Conservation (phyloP, 2,797 vertebrate species). For the Microchirus variegatus region DNA sequence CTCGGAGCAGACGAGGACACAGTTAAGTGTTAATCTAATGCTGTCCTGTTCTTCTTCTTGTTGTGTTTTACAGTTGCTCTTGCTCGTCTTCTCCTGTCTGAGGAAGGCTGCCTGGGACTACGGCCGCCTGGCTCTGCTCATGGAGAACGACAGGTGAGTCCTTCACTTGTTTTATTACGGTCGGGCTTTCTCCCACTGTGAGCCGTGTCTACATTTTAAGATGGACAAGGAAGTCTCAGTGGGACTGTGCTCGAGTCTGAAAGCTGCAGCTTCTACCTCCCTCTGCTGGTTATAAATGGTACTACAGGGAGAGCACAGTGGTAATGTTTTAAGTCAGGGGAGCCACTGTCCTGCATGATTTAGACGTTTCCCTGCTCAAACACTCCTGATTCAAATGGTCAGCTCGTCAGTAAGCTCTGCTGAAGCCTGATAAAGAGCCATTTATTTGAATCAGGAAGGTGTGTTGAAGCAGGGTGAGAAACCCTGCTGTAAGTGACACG, state of each 20-base stretch:
- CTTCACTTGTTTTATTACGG: constrained; percentile 2
- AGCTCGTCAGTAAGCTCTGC: no score
- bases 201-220: constrained; percentile 44
- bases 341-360: no score
- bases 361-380: no score
- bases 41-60: constrained; percentile 8
- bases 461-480: no score
- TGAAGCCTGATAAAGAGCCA: no score
- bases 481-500: no score
- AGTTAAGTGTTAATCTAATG: background rate
- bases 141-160: constrained; percentile 92
- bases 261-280: constrained; percentile 49
- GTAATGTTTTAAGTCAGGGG: no score
- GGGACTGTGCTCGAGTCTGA: constrained; percentile 17
- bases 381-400: no score
- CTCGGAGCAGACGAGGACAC: background rate
- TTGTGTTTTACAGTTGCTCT: constrained; percentile 82
- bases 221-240: constrained; percentile 39
- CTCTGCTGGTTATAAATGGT: constrained; percentile 62
- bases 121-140: constrained; percentile 92
- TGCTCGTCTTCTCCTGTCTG: constrained; percentile 94
- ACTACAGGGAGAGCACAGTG: constrained; percentile 6
- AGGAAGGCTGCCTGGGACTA: constrained; percentile 99
- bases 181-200: constrained; percentile 9
- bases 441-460: no score